A percentile compares a stretch with the other conserved stretches of the same genome.
These are phyloP conservation scores for Eupithecia exiguata DNA, from an alignment of 2,888 invertebrate species.

Conservation along the genomic window DNA sequence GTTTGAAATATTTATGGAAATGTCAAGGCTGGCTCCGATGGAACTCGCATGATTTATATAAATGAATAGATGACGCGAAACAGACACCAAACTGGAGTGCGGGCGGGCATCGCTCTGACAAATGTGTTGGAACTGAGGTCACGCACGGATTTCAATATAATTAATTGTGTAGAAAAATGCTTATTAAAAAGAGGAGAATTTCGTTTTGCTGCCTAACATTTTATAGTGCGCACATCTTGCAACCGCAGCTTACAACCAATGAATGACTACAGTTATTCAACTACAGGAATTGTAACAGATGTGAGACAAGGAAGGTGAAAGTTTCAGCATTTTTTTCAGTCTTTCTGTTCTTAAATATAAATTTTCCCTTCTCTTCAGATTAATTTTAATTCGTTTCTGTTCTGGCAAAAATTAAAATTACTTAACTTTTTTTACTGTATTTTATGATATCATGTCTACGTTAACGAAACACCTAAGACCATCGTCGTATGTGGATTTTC, in stretches of 20 bases:
- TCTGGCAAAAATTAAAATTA: too few species aligned
- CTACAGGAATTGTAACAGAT: neutral
- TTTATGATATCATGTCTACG: neutral
- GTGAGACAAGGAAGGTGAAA: neutral
- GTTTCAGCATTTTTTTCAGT: neutral
- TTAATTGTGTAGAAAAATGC: neutral
- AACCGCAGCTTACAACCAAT: too few species aligned
- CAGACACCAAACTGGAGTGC: conserved; percentile 17
- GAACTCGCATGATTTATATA: conserved; percentile 39
- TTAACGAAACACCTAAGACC: too few species aligned
- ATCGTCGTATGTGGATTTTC: neutral
- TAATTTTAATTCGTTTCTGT: too few species aligned
- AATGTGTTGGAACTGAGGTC: conserved; percentile 8
- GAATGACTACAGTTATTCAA: neutral
- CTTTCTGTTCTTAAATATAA: too few species aligned
- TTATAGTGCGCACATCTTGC: neutral
- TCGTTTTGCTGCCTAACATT: neutral
- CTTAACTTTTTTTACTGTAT: too few species aligned
- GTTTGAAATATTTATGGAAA: conserved; percentile 42
- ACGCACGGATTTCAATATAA: neutral
- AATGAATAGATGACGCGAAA: conserved; percentile 16
- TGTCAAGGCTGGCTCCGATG: conserved; percentile 46
- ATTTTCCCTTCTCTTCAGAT: neutral
- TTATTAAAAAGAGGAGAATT: neutral
- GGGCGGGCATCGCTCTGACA: neutral